Conservation (phyloP, 1,140 invertebrate species). For the Leptinotarsa undecemlineata region DNA sequence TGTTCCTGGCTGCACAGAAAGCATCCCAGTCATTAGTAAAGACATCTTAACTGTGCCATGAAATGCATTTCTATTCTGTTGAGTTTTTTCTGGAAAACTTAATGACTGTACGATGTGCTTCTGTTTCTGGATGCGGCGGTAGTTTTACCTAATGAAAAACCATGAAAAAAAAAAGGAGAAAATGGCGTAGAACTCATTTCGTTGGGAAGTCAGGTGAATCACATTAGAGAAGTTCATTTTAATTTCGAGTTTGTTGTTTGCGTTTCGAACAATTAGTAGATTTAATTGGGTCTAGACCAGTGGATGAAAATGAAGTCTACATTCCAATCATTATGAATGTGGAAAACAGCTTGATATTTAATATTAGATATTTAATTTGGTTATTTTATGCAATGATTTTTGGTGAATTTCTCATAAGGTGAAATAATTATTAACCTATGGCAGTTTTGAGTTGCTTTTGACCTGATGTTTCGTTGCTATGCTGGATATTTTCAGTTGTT, state of each 20-base stretch:
- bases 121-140: neutral
- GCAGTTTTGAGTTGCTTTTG: too few species aligned
- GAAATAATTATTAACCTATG: too few species aligned
- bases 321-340: too few species aligned
- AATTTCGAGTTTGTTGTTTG: conserved; percentile 1
- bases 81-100: neutral
- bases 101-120: neutral
- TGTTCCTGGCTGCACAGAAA: neutral
- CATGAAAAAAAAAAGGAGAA: neutral
- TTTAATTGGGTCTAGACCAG: too few species aligned
- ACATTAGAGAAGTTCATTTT: neutral
- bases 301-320: too few species aligned
- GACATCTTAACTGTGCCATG: conserved; percentile 12
- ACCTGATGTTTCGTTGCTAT: too few species aligned
- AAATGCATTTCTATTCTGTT: conserved; percentile 1
- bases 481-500: too few species aligned
- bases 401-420: too few species aligned
- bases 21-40: conserved; percentile 15
- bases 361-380: too few species aligned
- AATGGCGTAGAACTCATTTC: neutral
- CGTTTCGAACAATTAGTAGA: too few species aligned
- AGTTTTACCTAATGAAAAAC: conserved; percentile 23
- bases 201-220: neutral
- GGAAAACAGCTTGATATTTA: too few species aligned
- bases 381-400: too few species aligned